Evolutionary conservation across 2,888 invertebrate genomes (phyloP), one percentile per base, ranked within the genome.

Genomic region (Hydropsyche betteni): DNA sequence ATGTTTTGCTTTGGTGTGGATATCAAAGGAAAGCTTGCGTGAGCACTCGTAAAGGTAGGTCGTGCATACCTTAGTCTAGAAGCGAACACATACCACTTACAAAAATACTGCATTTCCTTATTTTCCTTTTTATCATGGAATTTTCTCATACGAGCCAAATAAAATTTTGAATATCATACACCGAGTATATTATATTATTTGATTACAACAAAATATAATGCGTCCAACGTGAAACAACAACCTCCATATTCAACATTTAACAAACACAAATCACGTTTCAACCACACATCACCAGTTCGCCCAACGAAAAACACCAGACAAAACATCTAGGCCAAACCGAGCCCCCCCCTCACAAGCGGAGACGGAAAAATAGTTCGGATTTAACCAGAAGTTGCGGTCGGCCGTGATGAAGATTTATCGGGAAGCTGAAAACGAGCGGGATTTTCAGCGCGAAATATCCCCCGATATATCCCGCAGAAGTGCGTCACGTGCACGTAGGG

Each of bases 361-460:
- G 44, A 44, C 44, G 44, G 44, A 44, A 44, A 44, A 44, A 44
- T 44, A 44, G 44, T 44, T 44, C 44, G 71, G 10, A 38, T 69
- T 14, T 73, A 68, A 68, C 53, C 55, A 69, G 64, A 58, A 38
- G 74, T 55, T 69, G 75, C 75, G 77, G 70, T 74, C 64, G 64
- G 69, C 53, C 64, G 70, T 77, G 77, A 77, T 77, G 77, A 75
- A 77, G 77, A 77, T 77, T 77, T 77, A 77, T 77, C 50, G 75
- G 44, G 10, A 10, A 44, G 44, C 44, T 44, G 44, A 44, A 44
- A 44, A 44, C 44, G 44, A 44, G 70, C 14, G 38, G 44, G 74
- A 75, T 61, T 75, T 75, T 69, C 75, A 44, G 52, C 69, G 52
- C 16, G 51, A 71, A 75, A 77, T 75, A 69, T 74, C 71, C 75